Conservation (phyloP, 2,888 invertebrate genomes). For the Cheilosia urbana region DNA sequence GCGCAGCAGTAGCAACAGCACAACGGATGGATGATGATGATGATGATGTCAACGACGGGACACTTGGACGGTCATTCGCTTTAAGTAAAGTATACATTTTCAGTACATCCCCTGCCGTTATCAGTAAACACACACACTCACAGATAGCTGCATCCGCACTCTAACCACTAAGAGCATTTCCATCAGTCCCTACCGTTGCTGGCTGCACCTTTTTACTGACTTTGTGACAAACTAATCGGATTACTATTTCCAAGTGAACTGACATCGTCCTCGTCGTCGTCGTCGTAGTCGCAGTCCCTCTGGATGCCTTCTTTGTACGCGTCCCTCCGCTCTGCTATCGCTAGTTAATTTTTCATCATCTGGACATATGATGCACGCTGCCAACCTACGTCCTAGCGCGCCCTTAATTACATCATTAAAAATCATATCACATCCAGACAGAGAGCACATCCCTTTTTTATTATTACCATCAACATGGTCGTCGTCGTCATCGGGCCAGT, state of each 20-base stretch:
- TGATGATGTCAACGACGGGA: slow-evolving; percentile 23
- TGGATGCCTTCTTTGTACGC: neutral
- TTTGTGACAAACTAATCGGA: slow-evolving; percentile 72
- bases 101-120: slow-evolving; percentile 32
- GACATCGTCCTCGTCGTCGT: slow-evolving; percentile 35
- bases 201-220: slow-evolving; percentile 36
- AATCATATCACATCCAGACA: slow-evolving; percentile 72
- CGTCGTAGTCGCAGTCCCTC: slow-evolving; percentile 15
- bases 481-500: slow-evolving; percentile 1
- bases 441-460: slow-evolving; percentile 47
- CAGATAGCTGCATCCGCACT: neutral
- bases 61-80: slow-evolving; percentile 65
- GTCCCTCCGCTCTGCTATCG: neutral
- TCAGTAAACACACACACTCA: slow-evolving; percentile 33
- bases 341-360: slow-evolving; percentile 70
- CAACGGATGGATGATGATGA: slow-evolving; percentile 16
- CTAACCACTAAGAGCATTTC: neutral
- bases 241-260: slow-evolving; percentile 73
- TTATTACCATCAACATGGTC: slow-evolving; percentile 54
- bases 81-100: slow-evolving; percentile 45
- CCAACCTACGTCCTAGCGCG: slow-evolving; percentile 49
- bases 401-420: slow-evolving; percentile 75
- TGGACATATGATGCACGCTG: slow-evolving; percentile 71
- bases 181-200: neutral
- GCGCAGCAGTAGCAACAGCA: slow-evolving; percentile 6